Conservation (phyloP, 2,888 invertebrate species). For the Lithophane semibrunnea region DNA sequence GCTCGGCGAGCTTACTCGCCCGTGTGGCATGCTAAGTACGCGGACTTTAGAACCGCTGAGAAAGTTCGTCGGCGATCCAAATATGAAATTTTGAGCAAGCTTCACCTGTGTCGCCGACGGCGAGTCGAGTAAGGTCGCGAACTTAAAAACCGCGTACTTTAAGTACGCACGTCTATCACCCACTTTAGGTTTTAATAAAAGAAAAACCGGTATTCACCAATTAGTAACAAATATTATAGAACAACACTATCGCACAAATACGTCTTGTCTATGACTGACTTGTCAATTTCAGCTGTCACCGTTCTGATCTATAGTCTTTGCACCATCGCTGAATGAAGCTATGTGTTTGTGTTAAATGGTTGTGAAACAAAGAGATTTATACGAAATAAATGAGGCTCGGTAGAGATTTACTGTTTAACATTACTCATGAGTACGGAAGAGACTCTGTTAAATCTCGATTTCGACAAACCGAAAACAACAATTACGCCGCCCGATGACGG, state of each 20-base stretch:
- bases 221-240: slow-evolving; percentile 42
- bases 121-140: too few relatives aligned
- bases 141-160: too few relatives aligned
- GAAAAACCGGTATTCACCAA: slow-evolving; percentile 37
- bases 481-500: slow-evolving; percentile 89
- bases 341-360: slow-evolving; percentile 89
- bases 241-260: slow-evolving; percentile 34
- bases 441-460: slow-evolving; percentile 91
- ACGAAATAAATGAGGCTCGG: slow-evolving; percentile 89
- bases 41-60: too few relatives aligned
- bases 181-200: too few relatives aligned
- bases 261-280: slow-evolving; percentile 47
- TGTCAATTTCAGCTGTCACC: slow-evolving; percentile 73
- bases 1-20: too few relatives aligned
- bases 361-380: slow-evolving; percentile 89
- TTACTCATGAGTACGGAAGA: slow-evolving; percentile 91
- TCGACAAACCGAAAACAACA: slow-evolving; percentile 89
- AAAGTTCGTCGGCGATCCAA: too few relatives aligned
- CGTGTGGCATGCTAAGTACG: too few relatives aligned
- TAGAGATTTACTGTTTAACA: slow-evolving; percentile 84
- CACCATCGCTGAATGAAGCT: slow-evolving; percentile 77
- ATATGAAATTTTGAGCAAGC: too few relatives aligned
- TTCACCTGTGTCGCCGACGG: too few relatives aligned
- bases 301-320: slow-evolving; percentile 78
- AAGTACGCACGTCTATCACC: too few relatives aligned